Base-by-base conservation (phyloP, 2,113 vertebrate species). In the Tragulus kanchil region DNA sequence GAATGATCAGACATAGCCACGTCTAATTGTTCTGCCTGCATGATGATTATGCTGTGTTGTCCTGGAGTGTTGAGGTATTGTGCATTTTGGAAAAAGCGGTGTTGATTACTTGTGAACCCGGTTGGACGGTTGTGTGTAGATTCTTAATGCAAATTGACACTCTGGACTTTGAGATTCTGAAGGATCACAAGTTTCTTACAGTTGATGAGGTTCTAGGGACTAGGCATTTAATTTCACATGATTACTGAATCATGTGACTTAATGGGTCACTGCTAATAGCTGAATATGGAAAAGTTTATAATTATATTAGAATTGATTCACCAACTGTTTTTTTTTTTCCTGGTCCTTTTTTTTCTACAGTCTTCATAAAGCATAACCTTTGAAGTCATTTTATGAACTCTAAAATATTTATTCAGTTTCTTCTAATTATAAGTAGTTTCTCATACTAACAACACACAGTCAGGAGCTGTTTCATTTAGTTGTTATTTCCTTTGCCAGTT, bases 81-180 rank as follows among this genome's bases (percentile, higher is more conserved):
- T 88, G 95, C 3, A 11, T 93, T 90, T 94, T 58, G 36, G 77
- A 59, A 87, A 87, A 85, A 36, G n/a, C 5, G 5, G 5, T 19
- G 2, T 69, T 58, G 16, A 65, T 92, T 54, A 85, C 10, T 61
- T 54, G 1, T 69, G 56, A 84, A 28, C 15, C 48, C 45, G 73
- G 9, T 64, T 83, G 78, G 64, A 50, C 65, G 56, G 8, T 81
- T 85, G 48, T 31, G 16, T 83, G 31, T 67, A 62, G 75, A 79
- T 64, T 96, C 81, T 90, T 86, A 91, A 1, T 88, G 50, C n/a
- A 52, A 61, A 85, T 93, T 75, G 84, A 64, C 26, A 65, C 50
- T 92, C 89, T 85, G n/a, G 52, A 87, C 85, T 75, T 84, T 77
- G 77, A 84, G 78, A 95, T 96, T 93, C 62, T 85, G 45, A 89